Evolutionary conservation across 2,797 vertebrate genomes (phyloP), one percentile per base, ranked within the genome.

Genomic region (Bradypodion ventrale): DNA sequence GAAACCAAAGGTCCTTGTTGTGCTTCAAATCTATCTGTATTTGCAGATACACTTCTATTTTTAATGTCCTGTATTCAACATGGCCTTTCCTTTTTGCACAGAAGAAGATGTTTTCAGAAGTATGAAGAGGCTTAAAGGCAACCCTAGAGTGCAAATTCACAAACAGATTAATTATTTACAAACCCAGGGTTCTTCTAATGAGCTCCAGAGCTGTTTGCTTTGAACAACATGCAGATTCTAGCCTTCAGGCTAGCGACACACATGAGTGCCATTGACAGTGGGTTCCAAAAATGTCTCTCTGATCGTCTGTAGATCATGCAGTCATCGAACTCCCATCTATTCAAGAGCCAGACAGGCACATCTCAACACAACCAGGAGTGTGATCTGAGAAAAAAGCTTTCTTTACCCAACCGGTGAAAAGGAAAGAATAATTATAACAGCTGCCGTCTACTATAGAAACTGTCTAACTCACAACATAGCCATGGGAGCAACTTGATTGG

Each of bases 211-310:
- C n/a, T 37, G 52, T 23, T 7, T 6, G 29, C 49, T 89, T 85
- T 87, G 68, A 68, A 27, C 25, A 7, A 44, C 73, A n/a, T 40
- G 63, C 42, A 73, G 73, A 69, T 42, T 56, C 35, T 3, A 10
- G n/a, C 27, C 52, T 83, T 59, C 74, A 19, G 74, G 74, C 63
- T 40, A 69, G 9, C 63, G 44, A 68, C n/a, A 27, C 6, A 25
- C 0, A 12, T 0, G 0, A 0, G 32, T 66, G 23, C 8, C 0
- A 0, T 49, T 85, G 79, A 0, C 0, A 27, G 82, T 65, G 0
- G 0, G 49, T 5, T 79, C 29, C 49, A 70, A 21, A 74, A 63
- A 49, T 49, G 29, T 5, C 56, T 16, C 21, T 35, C 42, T 5
- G 84, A 88, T n/a, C 19, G 75, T 42, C 35, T 86, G 44, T 8